A percentile compares a stretch with the other conserved stretches of the same genome.
Conservation (phyloP, 2,888 invertebrate species). For the Glyphotaelius pellucidus region DNA sequence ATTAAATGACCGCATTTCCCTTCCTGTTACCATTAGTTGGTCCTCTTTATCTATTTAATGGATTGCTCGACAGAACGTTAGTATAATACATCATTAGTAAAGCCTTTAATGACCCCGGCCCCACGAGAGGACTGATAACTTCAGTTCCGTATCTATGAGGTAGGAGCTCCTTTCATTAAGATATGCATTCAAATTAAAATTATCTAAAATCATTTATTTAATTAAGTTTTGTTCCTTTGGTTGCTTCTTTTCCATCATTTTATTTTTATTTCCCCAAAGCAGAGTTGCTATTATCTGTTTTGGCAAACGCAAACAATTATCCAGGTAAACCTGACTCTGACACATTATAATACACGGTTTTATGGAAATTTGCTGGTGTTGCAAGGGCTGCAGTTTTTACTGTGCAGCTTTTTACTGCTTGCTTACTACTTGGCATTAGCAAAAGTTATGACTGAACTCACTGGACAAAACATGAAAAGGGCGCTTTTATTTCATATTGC, state of each 20-base stretch:
- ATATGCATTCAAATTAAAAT: not conserved
- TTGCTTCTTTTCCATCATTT: not conserved
- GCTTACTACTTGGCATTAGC: not conserved
- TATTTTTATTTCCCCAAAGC: not conserved
- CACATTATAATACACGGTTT: too few relatives aligned
- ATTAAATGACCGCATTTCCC: not conserved
- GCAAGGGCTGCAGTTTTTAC: not conserved
- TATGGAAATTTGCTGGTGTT: not conserved
- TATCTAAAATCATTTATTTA: not conserved
- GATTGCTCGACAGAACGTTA: not conserved
- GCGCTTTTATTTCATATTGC: not conserved
- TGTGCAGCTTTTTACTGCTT: not conserved
- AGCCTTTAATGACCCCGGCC: not conserved
- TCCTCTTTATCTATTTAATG: not conserved
- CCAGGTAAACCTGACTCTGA: not conserved
- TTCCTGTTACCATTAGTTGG: not conserved
- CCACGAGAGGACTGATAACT: not conserved
- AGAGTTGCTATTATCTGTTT: not conserved
- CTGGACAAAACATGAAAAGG: not conserved
- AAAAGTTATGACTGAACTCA: too few relatives aligned
- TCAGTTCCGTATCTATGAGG: not conserved
- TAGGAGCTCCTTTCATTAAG: not conserved
- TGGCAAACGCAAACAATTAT: not conserved
- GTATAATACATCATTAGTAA: not conserved
- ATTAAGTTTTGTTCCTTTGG: not conserved